Percentiles rank a stretch among this genome's conserved stretches.
phyloP scores from a whole-genome alignment of 2,113 vertebrate genomes.

The Chitala chitala region DNA sequence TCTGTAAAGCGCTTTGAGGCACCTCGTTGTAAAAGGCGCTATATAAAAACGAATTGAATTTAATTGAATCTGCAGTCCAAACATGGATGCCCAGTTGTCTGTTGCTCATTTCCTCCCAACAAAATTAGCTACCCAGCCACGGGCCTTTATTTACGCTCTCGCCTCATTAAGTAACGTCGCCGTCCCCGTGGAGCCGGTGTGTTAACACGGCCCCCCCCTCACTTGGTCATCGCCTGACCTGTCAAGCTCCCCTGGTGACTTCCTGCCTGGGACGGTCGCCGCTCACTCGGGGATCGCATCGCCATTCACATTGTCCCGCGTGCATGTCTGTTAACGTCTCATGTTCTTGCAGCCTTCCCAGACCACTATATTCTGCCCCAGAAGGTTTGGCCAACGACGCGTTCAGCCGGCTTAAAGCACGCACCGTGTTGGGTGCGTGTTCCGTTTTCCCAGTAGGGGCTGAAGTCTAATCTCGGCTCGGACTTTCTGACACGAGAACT shows the following conservation, averaged over 20 bases:
- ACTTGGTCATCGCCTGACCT: slow-evolving; percentile 11
- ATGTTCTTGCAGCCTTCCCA: background rate
- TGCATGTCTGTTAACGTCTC: background rate
- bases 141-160: slow-evolving; percentile 3
- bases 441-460: background rate
- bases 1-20: too few relatives aligned
- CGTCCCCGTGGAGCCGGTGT: slow-evolving; percentile 1
- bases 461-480: background rate
- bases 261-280: background rate
- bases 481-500: background rate
- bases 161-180: slow-evolving; percentile 5
- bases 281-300: slow-evolving; percentile 7
- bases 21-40: too few relatives aligned
- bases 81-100: background rate
- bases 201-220: background rate
- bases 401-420: background rate
- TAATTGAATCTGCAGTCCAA: too few relatives aligned
- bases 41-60: too few relatives aligned
- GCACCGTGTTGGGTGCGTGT: background rate
- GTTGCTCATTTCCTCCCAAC: background rate
- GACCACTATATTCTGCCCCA: background rate
- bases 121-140: background rate
- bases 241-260: background rate
- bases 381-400: background rate
- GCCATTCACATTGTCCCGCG: background rate